Conservation (phyloP, 2,113 vertebrate species). For the Buteo buteo region DNA sequence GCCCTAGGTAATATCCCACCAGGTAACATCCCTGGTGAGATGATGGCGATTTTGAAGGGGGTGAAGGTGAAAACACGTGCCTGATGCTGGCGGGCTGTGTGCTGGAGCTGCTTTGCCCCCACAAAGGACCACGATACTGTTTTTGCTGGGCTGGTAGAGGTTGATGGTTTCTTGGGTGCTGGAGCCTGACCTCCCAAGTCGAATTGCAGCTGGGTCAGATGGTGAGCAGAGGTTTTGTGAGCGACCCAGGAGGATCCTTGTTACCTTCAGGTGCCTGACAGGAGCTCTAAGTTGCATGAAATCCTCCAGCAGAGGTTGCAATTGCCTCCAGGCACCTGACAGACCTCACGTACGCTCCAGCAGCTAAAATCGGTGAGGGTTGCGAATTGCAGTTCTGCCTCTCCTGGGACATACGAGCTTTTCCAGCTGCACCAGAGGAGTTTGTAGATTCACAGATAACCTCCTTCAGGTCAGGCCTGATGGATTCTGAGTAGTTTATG, state of each 20-base stretch:
- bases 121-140: fast-evolving
- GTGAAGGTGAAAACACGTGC: neutral
- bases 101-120: neutral
- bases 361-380: neutral
- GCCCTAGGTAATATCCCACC: neutral
- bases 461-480: neutral
- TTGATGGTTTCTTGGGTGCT: neutral
- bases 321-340: constrained; percentile 51
- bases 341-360: constrained; percentile 35
- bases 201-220: neutral
- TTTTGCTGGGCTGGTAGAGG: neutral
- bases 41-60: fast-evolving
- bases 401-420: constrained; percentile 25
- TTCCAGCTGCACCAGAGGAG: constrained; percentile 37
- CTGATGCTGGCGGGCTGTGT: neutral
- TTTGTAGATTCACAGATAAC: constrained; percentile 14
- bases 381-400: neutral
- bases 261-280: neutral
- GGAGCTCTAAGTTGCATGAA: neutral
- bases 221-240: neutral
- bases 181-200: neutral
- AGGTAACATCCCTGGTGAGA: neutral
- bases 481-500: neutral
- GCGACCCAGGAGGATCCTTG: neutral
- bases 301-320: constrained; percentile 53